A percentile compares a stretch with the other conserved stretches of the same genome.
These are phyloP conservation scores for Agriotes lineatus DNA, from an alignment of 2,888 invertebrate genomes.

Conservation along the genomic window DNA sequence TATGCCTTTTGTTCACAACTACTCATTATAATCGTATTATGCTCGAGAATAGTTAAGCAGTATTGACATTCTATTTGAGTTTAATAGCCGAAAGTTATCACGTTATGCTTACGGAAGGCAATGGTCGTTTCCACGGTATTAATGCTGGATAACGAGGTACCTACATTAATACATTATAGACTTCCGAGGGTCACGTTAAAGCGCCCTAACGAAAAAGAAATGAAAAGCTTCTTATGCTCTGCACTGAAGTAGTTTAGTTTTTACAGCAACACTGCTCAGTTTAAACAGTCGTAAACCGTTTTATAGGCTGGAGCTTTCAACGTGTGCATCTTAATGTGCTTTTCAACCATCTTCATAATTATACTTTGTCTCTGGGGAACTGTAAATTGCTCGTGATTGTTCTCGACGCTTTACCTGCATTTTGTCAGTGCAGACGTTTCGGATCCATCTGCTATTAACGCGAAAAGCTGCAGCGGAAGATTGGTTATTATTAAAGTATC, in stretches of 20 bases:
- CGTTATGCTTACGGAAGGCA: constrained; percentile 6
- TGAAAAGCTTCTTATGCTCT: constrained; percentile 38
- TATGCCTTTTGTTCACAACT: constrained; percentile 4
- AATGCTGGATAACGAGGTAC: constrained; percentile 23
- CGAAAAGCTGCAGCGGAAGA: background rate
- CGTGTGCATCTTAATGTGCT: constrained; percentile 62
- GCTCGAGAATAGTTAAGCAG: constrained; percentile 20
- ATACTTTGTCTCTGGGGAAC: constrained; percentile 61
- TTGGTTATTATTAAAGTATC: background rate
- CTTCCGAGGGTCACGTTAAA: constrained; percentile 30
- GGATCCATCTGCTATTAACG: background rate
- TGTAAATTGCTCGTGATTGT: constrained; percentile 59
- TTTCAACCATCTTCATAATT: constrained; percentile 62
- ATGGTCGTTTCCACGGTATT: constrained; percentile 15
- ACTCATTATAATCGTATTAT: constrained; percentile 23
- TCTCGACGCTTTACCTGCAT: constrained; percentile 37
- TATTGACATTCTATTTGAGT: constrained; percentile 22
- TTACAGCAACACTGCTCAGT: constrained; percentile 52
- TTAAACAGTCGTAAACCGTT: constrained; percentile 64
- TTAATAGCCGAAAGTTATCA: constrained; percentile 15
- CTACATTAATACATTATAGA: constrained; percentile 36
- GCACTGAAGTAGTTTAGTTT: constrained; percentile 40
- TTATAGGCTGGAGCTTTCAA: constrained; percentile 64
- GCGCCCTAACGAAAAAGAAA: constrained; percentile 37
- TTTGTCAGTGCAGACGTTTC: background rate